Conservation (phyloP, 2,113 vertebrate species). For the Donacobius atricapilla region DNA sequence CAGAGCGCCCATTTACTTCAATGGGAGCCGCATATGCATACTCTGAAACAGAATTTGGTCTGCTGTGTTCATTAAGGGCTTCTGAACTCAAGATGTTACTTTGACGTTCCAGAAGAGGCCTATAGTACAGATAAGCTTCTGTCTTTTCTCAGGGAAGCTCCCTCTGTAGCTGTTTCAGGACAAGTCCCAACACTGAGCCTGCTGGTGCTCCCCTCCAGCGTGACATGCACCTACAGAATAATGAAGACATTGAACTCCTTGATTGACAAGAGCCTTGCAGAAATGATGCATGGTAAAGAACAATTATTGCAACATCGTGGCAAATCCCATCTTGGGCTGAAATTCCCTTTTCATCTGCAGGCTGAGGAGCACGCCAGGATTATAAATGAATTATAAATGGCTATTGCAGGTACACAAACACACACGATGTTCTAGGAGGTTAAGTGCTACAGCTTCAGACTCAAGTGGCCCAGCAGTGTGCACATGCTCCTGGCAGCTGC, state of each 20-base stretch:
- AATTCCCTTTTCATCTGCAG: not conserved
- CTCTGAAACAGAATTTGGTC: slow-evolving; percentile 17
- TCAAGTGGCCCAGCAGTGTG: not conserved
- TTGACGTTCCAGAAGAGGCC: slow-evolving; percentile 28
- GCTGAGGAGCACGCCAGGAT: slow-evolving; percentile 15
- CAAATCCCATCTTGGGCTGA: not conserved
- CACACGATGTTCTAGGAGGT: not conserved
- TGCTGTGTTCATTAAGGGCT: slow-evolving; percentile 38
- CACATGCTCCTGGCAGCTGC: not conserved
- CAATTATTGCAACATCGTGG: not conserved
- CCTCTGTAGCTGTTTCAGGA: slow-evolving; percentile 18
- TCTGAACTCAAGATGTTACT: slow-evolving; percentile 45
- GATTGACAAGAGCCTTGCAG: not conserved
- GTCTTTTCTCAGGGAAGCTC: slow-evolving; percentile 23
- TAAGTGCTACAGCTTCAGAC: not conserved
- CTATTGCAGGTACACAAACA: slow-evolving; percentile 13
- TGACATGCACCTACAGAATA: slow-evolving; percentile 27
- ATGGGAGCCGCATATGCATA: not conserved
- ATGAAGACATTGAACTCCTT: slow-evolving; percentile 2
- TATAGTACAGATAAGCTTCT: slow-evolving; percentile 31
- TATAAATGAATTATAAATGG: slow-evolving; percentile 10
- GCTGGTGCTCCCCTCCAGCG: slow-evolving; percentile 12
- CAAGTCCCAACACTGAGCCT: slow-evolving; percentile 57
- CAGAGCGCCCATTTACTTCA: slow-evolving; percentile 32
- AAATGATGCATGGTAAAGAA: not conserved